Percentiles rank a stretch among this genome's conserved stretches.
Evolutionary conservation across 2,888 invertebrate species (phyloP).

Genomic region (Stenotaenia linearis): DNA sequence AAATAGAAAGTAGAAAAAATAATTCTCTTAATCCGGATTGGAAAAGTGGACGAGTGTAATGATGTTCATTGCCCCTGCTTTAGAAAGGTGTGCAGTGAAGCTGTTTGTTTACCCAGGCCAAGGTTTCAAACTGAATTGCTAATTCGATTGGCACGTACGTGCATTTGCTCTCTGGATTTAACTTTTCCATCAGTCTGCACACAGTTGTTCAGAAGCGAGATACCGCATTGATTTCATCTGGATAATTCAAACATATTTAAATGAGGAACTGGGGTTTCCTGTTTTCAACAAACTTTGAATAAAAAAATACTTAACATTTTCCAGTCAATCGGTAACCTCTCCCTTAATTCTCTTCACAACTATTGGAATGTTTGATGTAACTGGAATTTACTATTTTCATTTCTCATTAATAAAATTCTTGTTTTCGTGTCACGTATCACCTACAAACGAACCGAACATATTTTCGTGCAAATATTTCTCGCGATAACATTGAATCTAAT

Average conservation of each 20-base stretch:
- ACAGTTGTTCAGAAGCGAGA: background rate
- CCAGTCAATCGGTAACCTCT: too few species aligned
- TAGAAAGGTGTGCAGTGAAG: background rate
- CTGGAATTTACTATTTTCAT: too few species aligned
- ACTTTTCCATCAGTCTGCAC: background rate
- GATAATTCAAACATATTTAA: background rate
- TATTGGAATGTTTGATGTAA: too few species aligned
- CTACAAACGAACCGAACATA: too few species aligned
- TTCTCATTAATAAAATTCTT: too few species aligned
- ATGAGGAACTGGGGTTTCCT: background rate
- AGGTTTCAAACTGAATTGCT: conserved; percentile 7
- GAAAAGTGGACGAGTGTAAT: background rate
- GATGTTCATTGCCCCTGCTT: background rate
- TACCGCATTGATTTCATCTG: background rate
- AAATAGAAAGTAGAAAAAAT: background rate
- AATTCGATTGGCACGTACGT: background rate
- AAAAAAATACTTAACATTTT: too few species aligned
- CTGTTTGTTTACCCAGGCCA: conserved; percentile 1
- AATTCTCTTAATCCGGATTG: background rate
- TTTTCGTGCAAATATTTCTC: too few species aligned
- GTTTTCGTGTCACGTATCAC: too few species aligned
- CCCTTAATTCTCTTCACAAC: too few species aligned
- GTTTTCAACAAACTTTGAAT: background rate
- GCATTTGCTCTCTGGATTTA: conserved; percentile 3
- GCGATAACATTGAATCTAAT: too few species aligned